phyloP scores from a whole-genome alignment of 2,888 invertebrate genomes.

The Rutpela maculata region DNA sequence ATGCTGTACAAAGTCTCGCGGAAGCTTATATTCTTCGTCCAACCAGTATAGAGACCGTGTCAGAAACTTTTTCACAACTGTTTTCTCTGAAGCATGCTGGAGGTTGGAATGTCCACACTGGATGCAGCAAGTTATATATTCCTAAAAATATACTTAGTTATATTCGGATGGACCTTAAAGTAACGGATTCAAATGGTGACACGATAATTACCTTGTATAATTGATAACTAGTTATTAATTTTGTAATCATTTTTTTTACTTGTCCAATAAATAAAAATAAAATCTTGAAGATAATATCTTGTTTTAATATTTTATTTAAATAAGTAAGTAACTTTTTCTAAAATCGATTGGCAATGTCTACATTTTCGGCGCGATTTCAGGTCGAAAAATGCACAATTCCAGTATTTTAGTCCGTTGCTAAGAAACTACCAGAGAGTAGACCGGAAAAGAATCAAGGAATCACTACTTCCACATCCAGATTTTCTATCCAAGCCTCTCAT shows the following conservation, averaged over 20 bases:
- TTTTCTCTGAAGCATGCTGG: neutral
- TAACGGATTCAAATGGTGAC: neutral
- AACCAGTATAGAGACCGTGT: neutral
- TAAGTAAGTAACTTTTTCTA: too few species aligned
- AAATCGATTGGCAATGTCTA: too few species aligned
- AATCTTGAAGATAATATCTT: neutral
- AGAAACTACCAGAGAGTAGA: too few species aligned
- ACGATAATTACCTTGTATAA: neutral
- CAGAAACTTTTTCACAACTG: conserved; percentile 1
- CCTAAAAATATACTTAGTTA: neutral
- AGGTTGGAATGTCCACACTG: conserved; percentile 19
- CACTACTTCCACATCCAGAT: too few species aligned
- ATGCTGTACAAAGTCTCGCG: conserved; percentile 19
- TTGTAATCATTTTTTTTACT: neutral
- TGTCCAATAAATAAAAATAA: neutral
- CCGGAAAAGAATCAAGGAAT: too few species aligned
- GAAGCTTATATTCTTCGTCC: conserved; percentile 21
- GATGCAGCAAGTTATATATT: conserved; percentile 2
- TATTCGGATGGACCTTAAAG: conserved; percentile 5
- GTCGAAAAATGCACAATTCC: too few species aligned
- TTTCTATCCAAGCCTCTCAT: too few species aligned
- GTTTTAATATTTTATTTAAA: too few species aligned
- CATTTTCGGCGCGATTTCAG: too few species aligned
- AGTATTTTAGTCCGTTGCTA: too few species aligned
- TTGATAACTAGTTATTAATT: neutral